A percentile compares a stretch with the other conserved stretches of the same genome.
Conservation (phyloP, 2,888 invertebrate genomes). For the Camptogramma bilineatum region DNA sequence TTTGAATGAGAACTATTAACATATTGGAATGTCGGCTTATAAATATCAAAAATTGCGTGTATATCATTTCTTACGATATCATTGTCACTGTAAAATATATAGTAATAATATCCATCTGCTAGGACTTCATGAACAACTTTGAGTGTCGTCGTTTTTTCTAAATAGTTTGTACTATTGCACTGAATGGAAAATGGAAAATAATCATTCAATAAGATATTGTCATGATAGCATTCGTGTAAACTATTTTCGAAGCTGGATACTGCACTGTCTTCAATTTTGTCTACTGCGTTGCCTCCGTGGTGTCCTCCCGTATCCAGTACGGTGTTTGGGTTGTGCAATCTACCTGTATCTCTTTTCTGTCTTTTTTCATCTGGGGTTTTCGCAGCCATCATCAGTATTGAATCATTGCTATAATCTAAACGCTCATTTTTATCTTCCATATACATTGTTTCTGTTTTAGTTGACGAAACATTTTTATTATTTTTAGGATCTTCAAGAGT, state of each 20-base stretch:
- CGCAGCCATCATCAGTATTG: background rate
- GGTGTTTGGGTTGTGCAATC: conserved; percentile 77
- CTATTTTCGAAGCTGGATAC: conserved; percentile 94
- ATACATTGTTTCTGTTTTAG: conserved; percentile 27
- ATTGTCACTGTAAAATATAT: conserved; percentile 95
- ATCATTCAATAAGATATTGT: conserved; percentile 90
- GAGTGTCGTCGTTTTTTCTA: conserved; percentile 88
- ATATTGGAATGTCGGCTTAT: conserved; percentile 93
- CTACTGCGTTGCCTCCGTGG: conserved; percentile 90
- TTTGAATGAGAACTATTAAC: conserved; percentile 88
- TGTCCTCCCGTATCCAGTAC: conserved; percentile 90
- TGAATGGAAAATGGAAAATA: conserved; percentile 88
- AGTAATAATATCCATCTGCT: conserved; percentile 94
- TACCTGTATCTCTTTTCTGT: conserved; percentile 64
- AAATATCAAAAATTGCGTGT: conserved; percentile 93
- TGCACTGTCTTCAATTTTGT: conserved; percentile 87
- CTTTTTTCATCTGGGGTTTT: conserved; percentile 43
- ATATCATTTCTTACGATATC: conserved; percentile 92
- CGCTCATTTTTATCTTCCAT: conserved; percentile 1
- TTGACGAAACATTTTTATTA: conserved; percentile 16
- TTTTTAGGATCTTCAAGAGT: conserved; percentile 69
- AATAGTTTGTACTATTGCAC: conserved; percentile 89
- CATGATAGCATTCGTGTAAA: conserved; percentile 90
- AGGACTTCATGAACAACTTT: conserved; percentile 89
- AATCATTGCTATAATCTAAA: conserved; percentile 2